phyloP scores from a whole-genome alignment of 1,140 invertebrate genomes.

The Chrysomallon squamiferum region DNA sequence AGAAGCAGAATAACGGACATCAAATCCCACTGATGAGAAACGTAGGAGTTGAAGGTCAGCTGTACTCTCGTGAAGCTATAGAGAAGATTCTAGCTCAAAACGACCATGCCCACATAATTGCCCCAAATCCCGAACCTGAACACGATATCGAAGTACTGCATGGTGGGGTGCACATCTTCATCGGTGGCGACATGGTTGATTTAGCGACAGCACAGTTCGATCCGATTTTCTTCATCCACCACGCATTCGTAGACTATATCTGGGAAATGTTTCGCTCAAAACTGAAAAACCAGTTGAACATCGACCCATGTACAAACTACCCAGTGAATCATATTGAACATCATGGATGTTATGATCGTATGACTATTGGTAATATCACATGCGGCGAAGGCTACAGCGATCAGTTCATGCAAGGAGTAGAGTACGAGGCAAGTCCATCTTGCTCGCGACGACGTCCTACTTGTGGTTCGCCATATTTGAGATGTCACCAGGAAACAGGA shows the following conservation, averaged over 20 bases:
- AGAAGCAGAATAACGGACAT: too few relatives aligned
- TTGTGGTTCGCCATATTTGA: constrained; percentile 38
- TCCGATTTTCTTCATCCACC: constrained; percentile 63
- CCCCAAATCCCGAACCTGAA: constrained; percentile 20
- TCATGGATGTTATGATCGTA: neutral
- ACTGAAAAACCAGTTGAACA: constrained; percentile 19
- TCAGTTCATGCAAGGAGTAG: constrained; percentile 38
- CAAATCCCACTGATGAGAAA: constrained; percentile 30
- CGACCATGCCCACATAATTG: constrained; percentile 15
- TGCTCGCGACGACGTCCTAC: constrained; percentile 31
- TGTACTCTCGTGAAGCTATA: neutral
- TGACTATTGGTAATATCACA: constrained; percentile 21
- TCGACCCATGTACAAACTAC: constrained; percentile 26
- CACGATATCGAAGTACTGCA: constrained; percentile 48
- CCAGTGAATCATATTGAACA: neutral
- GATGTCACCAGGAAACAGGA: neutral
- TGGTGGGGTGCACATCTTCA: constrained; percentile 44
- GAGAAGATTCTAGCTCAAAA: constrained; percentile 8
- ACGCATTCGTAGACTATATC: constrained; percentile 62
- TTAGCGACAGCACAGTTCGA: constrained; percentile 60
- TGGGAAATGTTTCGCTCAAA: constrained; percentile 49
- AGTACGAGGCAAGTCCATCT: constrained; percentile 43
- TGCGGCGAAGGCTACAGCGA: constrained; percentile 42
- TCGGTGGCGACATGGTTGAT: constrained; percentile 51
- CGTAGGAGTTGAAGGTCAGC: constrained; percentile 7